Evolutionary conservation across 2,113 vertebrate species (phyloP).

Genomic region (Platanista minor): DNA sequence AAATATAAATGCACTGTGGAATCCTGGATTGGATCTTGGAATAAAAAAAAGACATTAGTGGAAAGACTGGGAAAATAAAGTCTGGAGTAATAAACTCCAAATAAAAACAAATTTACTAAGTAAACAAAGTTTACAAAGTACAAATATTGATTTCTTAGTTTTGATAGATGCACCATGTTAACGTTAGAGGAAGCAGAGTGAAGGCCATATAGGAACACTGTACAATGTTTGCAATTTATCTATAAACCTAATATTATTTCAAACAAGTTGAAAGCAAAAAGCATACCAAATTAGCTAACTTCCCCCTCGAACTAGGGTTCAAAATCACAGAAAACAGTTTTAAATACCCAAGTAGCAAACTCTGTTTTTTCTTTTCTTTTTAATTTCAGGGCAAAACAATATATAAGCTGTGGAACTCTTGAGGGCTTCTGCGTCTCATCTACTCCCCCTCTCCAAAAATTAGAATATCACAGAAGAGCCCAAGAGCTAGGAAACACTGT

Average conservation of each 20-base stretch:
- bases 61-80: slow-evolving; percentile 8
- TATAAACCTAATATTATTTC: slow-evolving; percentile 12
- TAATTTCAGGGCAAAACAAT: neutral
- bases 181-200: neutral
- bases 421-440: neutral
- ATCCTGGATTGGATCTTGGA: neutral
- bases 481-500: neutral
- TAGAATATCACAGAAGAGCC: neutral
- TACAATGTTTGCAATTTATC: neutral
- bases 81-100: neutral
- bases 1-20: slow-evolving; percentile 28
- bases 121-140: neutral
- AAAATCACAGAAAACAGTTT: neutral
- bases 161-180: neutral
- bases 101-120: neutral
- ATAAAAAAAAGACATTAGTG: neutral
- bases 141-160: neutral
- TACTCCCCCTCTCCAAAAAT: neutral
- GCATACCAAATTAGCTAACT: neutral
- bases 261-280: slow-evolving; percentile 19
- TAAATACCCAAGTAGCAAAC: neutral
- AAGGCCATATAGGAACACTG: neutral
- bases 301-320: neutral
- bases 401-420: neutral
- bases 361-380: neutral